Percentiles rank a stretch among this genome's conserved stretches.
phyloP scores from a whole-genome alignment of 2,888 invertebrate species.

The Drosophila differens region DNA sequence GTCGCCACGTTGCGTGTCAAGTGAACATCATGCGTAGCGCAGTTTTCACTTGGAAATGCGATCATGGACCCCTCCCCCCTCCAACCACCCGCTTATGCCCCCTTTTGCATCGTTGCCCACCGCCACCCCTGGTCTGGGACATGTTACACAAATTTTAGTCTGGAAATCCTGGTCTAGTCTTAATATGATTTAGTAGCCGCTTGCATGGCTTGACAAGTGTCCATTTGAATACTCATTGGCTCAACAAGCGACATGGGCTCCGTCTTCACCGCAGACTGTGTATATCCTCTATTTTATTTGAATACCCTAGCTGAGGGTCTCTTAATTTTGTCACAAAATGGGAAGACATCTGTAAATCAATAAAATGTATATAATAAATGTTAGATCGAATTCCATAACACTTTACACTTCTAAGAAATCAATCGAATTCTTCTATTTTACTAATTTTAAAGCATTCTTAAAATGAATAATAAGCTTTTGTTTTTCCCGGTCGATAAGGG shows the following conservation, averaged over 20 bases:
- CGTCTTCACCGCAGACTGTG: constrained; percentile 16
- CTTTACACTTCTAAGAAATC: background rate
- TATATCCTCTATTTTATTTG: background rate
- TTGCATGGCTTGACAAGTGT: constrained; percentile 84
- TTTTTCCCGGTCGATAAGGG: background rate
- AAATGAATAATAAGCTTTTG: background rate
- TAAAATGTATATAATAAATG: background rate
- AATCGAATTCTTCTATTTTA: background rate
- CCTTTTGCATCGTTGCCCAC: background rate
- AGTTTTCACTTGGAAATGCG: constrained; percentile 49
- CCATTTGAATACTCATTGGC: constrained; percentile 84
- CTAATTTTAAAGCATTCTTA: background rate
- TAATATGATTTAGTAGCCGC: constrained; percentile 83
- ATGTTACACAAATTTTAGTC: constrained; percentile 79
- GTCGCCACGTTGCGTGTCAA: constrained; percentile 82
- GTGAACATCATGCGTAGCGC: constrained; percentile 83
- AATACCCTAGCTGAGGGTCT: background rate
- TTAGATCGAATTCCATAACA: background rate
- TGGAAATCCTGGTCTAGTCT: constrained; percentile 81
- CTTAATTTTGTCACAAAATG: background rate
- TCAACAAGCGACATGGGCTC: constrained; percentile 67
- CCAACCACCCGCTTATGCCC: background rate
- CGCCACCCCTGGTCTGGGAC: constrained; percentile 36
- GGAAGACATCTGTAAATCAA: background rate
- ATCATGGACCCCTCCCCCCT: constrained; percentile 2